Percentiles rank a stretch among this genome's conserved stretches.
These are phyloP conservation scores for Sycophila texana DNA, from an alignment of 2,888 invertebrate genomes.

Conservation along the genomic window DNA sequence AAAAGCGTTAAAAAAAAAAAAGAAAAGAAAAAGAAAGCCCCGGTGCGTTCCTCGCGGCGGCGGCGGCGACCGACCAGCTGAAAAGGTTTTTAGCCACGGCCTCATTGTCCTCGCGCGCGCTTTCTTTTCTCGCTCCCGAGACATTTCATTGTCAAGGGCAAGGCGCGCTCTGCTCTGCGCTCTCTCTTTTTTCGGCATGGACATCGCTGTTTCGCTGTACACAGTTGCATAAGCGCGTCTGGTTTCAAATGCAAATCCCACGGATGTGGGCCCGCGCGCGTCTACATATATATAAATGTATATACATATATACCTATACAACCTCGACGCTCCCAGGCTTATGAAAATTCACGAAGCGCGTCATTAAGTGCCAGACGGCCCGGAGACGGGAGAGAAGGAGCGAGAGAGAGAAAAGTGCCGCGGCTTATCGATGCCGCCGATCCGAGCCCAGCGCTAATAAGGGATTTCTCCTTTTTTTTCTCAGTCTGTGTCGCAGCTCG, in stretches of 20 bases:
- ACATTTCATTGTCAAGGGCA: conserved; percentile 32
- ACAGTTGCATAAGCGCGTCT: not conserved
- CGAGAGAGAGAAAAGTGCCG: not conserved
- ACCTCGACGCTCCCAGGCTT: conserved; percentile 27
- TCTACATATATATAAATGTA: not conserved
- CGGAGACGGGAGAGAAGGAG: not conserved
- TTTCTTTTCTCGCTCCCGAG: not conserved
- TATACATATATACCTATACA: not conserved
- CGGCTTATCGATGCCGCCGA: conserved; percentile 1
- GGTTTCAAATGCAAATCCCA: not conserved
- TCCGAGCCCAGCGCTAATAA: conserved; percentile 7
- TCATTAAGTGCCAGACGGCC: conserved; percentile 14
- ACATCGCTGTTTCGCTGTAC: not conserved
- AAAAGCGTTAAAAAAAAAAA: not conserved
- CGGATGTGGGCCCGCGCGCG: not conserved
- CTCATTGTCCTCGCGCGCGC: not conserved
- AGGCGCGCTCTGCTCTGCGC: not conserved
- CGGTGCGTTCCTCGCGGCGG: not conserved
- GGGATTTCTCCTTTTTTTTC: not conserved
- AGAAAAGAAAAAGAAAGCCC: conserved; percentile 1
- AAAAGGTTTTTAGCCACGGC: not conserved
- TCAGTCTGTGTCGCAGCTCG: too few relatives aligned
- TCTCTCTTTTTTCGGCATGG: not conserved
- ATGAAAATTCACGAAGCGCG: conserved; percentile 48
- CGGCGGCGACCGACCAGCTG: not conserved